Base-by-base conservation (phyloP, 2,888 invertebrate species). In the Lampropteryx suffumata region DNA sequence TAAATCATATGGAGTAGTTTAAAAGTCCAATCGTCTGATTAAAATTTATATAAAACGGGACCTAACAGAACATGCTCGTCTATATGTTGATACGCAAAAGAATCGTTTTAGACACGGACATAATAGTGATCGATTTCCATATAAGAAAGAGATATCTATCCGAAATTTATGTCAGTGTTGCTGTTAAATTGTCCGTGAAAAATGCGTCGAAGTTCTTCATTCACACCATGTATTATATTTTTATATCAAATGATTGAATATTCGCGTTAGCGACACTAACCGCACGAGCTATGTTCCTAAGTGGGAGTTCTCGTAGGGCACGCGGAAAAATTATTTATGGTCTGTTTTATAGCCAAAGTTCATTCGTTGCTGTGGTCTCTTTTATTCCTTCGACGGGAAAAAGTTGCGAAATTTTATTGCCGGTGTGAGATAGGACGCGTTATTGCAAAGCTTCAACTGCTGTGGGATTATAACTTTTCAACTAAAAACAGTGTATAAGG, bases 321-420 rank as follows among this genome's bases (percentile, higher is more conserved):
- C 78, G 76, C 79, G 76, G 79, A 10, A 85, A 63, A 76, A 87
- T 87, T 87, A 89, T 90, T 90, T 89, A 89, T 88, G 82, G 78
- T 71, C 76, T 82, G 76, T 82, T 90, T 90, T 90, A 90, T 90
- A 84, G 87, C 84, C 76, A 78, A 90, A 90, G 87, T 90, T 89
- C 86, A 88, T 84, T 85, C 89, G 80, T 78, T 82, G 81, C 84
- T 85, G 90, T 76, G 88, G 90, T 87, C 75, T 84, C 83, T 82
- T 85, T 87, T 89, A 88, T 88, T 84, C 84, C 74, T 85, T 81
- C 78, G 79, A 82, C 80, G 82, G 73, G 85, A 81, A 87, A 88
- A 89, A 89, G 85, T 90, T 88, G 83, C 60, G 73, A 79, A 84
- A 75, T 82, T 89, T 89, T 89, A 89, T 89, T 82, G 73, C 84